Percentiles rank a stretch among this genome's conserved stretches.
Conservation (phyloP, 2,113 vertebrate genomes). For the Phylloscopus whistleri region DNA sequence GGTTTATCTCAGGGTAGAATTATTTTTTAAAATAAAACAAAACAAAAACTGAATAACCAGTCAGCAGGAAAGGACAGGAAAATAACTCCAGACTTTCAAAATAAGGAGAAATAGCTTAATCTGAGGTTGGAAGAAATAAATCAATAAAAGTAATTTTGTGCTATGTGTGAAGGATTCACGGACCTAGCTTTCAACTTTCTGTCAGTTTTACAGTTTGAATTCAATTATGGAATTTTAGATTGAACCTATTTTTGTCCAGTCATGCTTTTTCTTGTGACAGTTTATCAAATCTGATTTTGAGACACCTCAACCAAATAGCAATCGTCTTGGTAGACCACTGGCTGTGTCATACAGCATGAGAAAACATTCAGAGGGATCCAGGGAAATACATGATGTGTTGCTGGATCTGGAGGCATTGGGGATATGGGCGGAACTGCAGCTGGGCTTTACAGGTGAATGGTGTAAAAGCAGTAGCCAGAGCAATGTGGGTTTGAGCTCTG, state of each 20-base stretch:
- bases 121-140: slow-evolving; percentile 15
- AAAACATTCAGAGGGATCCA: not conserved
- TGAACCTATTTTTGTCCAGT: not conserved
- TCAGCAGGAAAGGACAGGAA: not conserved
- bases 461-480: not conserved
- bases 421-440: not conserved
- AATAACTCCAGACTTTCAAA: not conserved
- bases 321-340: not conserved
- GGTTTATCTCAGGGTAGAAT: not conserved
- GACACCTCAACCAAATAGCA: not conserved
- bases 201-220: not conserved
- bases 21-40: not conserved
- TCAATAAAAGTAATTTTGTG: slow-evolving; percentile 41
- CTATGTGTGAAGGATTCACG: not conserved
- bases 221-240: not conserved
- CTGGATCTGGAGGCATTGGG: not conserved
- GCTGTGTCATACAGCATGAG: not conserved
- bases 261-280: not conserved
- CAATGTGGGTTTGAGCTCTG: not conserved
- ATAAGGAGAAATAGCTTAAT: not conserved
- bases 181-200: not conserved
- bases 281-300: not conserved
- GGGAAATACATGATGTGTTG: not conserved
- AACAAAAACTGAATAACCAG: not conserved
- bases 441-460: not conserved